Conservation (phyloP, 2,113 vertebrate genomes). For the Otocyon megalotis region DNA sequence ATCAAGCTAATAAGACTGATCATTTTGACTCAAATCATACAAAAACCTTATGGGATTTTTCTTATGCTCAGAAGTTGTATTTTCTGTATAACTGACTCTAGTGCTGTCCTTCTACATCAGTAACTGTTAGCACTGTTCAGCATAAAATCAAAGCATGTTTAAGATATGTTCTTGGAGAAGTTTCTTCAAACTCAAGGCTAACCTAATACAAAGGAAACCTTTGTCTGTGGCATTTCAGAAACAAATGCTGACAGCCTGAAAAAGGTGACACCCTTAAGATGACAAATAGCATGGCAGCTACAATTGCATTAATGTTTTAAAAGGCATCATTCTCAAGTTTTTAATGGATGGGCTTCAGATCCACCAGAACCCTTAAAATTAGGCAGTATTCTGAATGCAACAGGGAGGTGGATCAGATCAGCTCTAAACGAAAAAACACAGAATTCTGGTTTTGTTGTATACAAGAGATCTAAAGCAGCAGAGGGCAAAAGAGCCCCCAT, state of each 20-base stretch:
- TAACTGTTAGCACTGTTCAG: slow-evolving; percentile 64
- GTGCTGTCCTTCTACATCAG: slow-evolving; percentile 70
- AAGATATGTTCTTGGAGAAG: slow-evolving; percentile 73
- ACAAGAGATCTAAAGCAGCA: background rate
- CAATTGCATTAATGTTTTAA: slow-evolving; percentile 54
- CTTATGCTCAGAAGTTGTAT: slow-evolving; percentile 21
- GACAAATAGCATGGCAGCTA: slow-evolving; percentile 58
- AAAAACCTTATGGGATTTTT: slow-evolving; percentile 12
- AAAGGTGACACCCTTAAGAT: slow-evolving; percentile 59
- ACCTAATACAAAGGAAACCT: slow-evolving; percentile 65
- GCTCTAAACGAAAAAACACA: background rate
- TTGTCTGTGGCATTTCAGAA: slow-evolving; percentile 58
- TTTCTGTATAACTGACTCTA: slow-evolving; percentile 47
- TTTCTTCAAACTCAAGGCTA: slow-evolving; percentile 79
- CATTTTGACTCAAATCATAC: slow-evolving; percentile 36
- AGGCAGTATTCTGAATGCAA: background rate
- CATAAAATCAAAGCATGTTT: slow-evolving; percentile 66
- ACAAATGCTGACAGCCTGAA: slow-evolving; percentile 59
- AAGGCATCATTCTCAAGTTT: slow-evolving; percentile 61
- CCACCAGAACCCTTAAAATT: slow-evolving; percentile 54
- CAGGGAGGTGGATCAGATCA: background rate
- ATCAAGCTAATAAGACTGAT: slow-evolving; percentile 24
- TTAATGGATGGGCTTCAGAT: slow-evolving; percentile 24
- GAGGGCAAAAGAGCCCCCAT: background rate
- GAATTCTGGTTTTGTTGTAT: background rate